phyloP scores from a whole-genome alignment of 2,888 invertebrate species.

The Caradrina kadenii region DNA sequence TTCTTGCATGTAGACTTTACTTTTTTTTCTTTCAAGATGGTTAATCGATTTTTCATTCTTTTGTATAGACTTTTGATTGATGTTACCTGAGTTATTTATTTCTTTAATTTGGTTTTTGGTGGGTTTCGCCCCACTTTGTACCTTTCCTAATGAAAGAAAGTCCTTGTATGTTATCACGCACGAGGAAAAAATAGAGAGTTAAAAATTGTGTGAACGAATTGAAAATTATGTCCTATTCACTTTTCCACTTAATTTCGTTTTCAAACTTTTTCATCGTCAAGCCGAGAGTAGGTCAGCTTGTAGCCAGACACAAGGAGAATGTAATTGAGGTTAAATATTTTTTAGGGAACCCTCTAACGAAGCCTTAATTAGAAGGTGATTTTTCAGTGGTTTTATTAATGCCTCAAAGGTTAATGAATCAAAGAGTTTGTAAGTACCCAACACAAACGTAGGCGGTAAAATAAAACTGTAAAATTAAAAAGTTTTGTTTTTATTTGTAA shows the following conservation, averaged over 20 bases:
- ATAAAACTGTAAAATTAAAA: slow-evolving; percentile 23
- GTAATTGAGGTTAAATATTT: slow-evolving; percentile 44
- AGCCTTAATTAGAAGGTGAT: slow-evolving; percentile 25
- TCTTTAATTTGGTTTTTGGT: not conserved
- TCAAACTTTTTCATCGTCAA: slow-evolving; percentile 17
- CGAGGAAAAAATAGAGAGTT: not conserved
- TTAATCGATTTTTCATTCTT: slow-evolving; percentile 4
- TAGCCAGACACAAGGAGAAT: slow-evolving; percentile 15
- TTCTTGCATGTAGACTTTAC: slow-evolving; percentile 35
- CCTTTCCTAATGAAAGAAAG: not conserved
- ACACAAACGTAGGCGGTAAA: slow-evolving; percentile 13
- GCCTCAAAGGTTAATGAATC: slow-evolving; percentile 22
- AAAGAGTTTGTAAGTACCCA: slow-evolving; percentile 19
- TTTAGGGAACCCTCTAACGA: slow-evolving; percentile 32
- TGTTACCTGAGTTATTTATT: slow-evolving; percentile 7
- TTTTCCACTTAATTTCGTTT: slow-evolving; percentile 1
- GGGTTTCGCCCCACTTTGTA: not conserved
- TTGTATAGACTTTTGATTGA: slow-evolving; percentile 18
- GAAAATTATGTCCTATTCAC: slow-evolving; percentile 21
- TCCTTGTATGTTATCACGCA: no score
- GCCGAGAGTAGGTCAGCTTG: not conserved
- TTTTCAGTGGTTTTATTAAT: slow-evolving; percentile 31
- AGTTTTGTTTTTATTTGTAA: slow-evolving; percentile 2
- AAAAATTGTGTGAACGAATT: not conserved
- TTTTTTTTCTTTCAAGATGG: slow-evolving; percentile 2